These are phyloP conservation scores for Aethina tumida DNA, from an alignment of 1,140 invertebrate genomes.

Conservation along the genomic window DNA sequence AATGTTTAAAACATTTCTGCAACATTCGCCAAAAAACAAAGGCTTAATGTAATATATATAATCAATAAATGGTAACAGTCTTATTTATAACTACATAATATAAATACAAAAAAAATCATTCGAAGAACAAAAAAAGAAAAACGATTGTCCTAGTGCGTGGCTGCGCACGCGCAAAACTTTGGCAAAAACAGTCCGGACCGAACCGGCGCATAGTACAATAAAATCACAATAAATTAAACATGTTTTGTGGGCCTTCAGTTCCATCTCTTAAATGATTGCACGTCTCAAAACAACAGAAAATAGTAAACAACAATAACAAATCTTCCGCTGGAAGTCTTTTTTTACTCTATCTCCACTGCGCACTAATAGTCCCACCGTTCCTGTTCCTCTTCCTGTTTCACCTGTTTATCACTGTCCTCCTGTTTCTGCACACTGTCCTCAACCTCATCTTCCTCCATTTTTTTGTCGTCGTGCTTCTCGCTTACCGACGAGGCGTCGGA, in stretches of 20 bases:
- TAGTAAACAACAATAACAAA: background rate
- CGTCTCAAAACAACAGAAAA: slow-evolving; percentile 1
- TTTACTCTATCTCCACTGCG: slow-evolving; percentile 7
- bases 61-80: slow-evolving; percentile 37
- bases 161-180: background rate
- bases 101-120: slow-evolving; percentile 26
- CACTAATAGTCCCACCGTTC: slow-evolving; percentile 36
- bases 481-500: slow-evolving; percentile 44
- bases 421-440: slow-evolving; percentile 13
- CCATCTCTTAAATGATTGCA: background rate
- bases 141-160: slow-evolving; percentile 1
- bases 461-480: slow-evolving; percentile 35
- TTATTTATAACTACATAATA: slow-evolving; percentile 35
- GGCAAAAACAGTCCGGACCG: no score
- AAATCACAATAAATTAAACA: slow-evolving; percentile 28
- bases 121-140: slow-evolving; percentile 8
- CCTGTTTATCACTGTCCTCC: slow-evolving; percentile 15
- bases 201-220: slow-evolving; percentile 5
- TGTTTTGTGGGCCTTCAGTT: slow-evolving; percentile 2
- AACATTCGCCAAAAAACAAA: slow-evolving; percentile 16
- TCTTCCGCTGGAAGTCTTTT: slow-evolving; percentile 5
- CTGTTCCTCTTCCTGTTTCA: slow-evolving; percentile 33
- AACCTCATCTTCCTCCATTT: slow-evolving; percentile 24
- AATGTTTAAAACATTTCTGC: slow-evolving; percentile 33
- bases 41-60: slow-evolving; percentile 29